Evolutionary conservation across 2,888 invertebrate species (phyloP).

Genomic region (Dasypolia templi): DNA sequence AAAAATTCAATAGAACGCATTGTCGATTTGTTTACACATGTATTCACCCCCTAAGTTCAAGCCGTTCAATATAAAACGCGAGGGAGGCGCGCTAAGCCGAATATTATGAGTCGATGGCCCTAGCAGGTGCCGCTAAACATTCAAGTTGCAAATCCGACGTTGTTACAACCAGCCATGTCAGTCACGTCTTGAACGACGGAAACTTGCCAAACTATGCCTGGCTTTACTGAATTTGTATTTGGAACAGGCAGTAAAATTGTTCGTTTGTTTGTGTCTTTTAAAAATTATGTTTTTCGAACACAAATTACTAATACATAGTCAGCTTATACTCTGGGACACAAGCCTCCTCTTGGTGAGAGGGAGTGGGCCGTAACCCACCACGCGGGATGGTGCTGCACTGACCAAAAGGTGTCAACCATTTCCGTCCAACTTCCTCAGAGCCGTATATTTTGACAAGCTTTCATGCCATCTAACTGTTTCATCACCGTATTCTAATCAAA

Average conservation of each 20-base stretch:
- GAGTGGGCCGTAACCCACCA: too few species aligned
- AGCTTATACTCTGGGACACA: too few species aligned
- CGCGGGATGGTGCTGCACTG: not conserved
- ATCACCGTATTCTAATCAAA: slow-evolving; percentile 20
- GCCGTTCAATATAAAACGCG: slow-evolving; percentile 70
- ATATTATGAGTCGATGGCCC: slow-evolving; percentile 90
- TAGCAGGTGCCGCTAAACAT: slow-evolving; percentile 89
- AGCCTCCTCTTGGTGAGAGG: too few species aligned
- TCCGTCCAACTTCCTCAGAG: not conserved
- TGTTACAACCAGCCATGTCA: slow-evolving; percentile 71
- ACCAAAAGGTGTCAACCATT: not conserved
- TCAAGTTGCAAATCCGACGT: slow-evolving; percentile 76
- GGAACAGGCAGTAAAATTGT: slow-evolving; percentile 37
- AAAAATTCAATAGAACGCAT: slow-evolving; percentile 63
- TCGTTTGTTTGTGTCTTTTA: slow-evolving; percentile 12
- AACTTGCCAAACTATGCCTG: slow-evolving; percentile 65
- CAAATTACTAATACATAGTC: too few species aligned
- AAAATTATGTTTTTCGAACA: too few species aligned
- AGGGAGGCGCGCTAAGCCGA: slow-evolving; percentile 87
- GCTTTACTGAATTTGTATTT: slow-evolving; percentile 55
- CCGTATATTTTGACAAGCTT: not conserved
- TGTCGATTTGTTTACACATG: slow-evolving; percentile 72
- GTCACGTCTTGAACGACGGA: slow-evolving; percentile 74
- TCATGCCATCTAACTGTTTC: not conserved
- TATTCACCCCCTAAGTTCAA: slow-evolving; percentile 69